Conservation (phyloP, 2,888 invertebrate genomes). For the Drosophila tripunctata region DNA sequence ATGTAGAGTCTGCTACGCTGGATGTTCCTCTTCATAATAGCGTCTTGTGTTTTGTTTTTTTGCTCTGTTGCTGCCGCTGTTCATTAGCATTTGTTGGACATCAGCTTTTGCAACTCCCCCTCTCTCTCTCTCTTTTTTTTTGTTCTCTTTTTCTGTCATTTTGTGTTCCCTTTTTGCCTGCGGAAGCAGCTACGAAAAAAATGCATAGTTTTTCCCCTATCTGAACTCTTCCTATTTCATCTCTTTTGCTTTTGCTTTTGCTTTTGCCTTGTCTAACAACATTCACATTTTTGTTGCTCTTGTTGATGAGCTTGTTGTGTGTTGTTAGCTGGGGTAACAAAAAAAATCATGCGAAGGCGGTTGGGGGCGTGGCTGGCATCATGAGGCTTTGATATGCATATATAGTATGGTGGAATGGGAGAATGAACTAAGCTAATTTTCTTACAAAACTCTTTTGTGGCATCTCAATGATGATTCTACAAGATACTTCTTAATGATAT, state of each 20-base stretch:
- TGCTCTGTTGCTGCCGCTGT: slow-evolving; percentile 14
- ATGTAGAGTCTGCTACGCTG: slow-evolving; percentile 27
- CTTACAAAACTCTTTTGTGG: slow-evolving; percentile 16
- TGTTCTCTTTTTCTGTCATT: not conserved
- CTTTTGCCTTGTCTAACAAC: slow-evolving; percentile 20
- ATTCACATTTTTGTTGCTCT: slow-evolving; percentile 22
- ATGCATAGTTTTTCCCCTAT: slow-evolving; percentile 46
- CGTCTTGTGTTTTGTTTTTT: not conserved
- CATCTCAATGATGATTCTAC: slow-evolving; percentile 18
- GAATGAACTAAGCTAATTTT: slow-evolving; percentile 22
- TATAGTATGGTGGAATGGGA: not conserved
- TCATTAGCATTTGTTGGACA: slow-evolving; percentile 59
- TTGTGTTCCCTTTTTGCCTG: not conserved
- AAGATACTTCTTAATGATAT: not conserved
- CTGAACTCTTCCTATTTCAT: slow-evolving; percentile 12
- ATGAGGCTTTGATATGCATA: slow-evolving; percentile 15
- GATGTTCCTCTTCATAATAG: slow-evolving; percentile 21
- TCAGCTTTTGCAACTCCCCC: slow-evolving; percentile 26
- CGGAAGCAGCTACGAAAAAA: slow-evolving; percentile 30
- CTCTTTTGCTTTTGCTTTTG: not conserved
- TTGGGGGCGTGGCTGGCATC: slow-evolving; percentile 2
- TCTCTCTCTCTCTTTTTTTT: not conserved
- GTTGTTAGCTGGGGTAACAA: slow-evolving; percentile 21
- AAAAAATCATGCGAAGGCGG: too few relatives aligned
- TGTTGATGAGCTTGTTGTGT: slow-evolving; percentile 59